phyloP scores from a whole-genome alignment of 2,888 invertebrate genomes.

The Acleris cristana region DNA sequence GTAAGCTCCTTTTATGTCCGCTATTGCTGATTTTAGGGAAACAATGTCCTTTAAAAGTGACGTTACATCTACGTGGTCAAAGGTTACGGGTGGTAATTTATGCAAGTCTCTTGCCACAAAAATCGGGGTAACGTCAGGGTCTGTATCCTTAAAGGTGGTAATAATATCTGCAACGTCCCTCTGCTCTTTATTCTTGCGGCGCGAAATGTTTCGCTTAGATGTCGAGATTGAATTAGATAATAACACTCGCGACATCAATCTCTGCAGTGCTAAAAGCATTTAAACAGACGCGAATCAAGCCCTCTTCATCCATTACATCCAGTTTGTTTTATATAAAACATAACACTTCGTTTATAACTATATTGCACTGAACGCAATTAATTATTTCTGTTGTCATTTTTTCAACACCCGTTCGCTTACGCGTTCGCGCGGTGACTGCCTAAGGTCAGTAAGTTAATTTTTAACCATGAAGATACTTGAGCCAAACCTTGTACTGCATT shows the following conservation, averaged over 20 bases:
- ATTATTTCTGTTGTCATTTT: too few species aligned
- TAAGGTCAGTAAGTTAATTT: too few species aligned
- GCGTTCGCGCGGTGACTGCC: too few species aligned
- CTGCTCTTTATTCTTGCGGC: constrained; percentile 14
- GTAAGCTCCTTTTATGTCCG: not conserved
- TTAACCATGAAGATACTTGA: too few species aligned
- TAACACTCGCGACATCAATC: not conserved
- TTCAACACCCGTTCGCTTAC: too few species aligned
- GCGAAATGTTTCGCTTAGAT: constrained; percentile 1
- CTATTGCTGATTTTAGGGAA: not conserved
- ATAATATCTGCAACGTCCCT: constrained; percentile 24
- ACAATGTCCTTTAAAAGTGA: constrained; percentile 12
- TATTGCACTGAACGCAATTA: constrained; percentile 1
- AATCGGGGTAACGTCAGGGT: too few species aligned
- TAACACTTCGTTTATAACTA: constrained; percentile 5
- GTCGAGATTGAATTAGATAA: constrained; percentile 13
- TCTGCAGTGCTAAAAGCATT: not conserved
- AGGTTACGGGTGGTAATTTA: not conserved
- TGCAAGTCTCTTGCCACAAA: too few species aligned
- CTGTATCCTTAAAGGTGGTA: not conserved
- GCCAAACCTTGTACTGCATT: too few species aligned
- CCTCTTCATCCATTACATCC: constrained; percentile 4
- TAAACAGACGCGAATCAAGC: not conserved
- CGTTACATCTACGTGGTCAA: constrained; percentile 11
- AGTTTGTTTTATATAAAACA: not conserved